phyloP scores from a whole-genome alignment of 2,113 vertebrate genomes.

The Antennarius striatus region DNA sequence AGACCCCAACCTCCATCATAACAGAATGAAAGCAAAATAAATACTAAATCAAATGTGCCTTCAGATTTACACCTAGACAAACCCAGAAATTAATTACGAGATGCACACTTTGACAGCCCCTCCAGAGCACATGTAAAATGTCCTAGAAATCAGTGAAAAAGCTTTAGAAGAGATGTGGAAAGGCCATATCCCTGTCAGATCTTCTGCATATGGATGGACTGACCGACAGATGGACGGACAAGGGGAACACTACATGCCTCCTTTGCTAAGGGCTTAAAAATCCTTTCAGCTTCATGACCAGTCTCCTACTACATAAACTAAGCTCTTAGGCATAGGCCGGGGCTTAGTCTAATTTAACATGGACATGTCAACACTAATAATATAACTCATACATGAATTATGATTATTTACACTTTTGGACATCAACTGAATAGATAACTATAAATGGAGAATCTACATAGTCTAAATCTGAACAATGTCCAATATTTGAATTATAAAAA shows the following conservation, averaged over 20 bases:
- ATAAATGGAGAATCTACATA: background rate
- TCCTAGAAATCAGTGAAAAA: too few relatives aligned
- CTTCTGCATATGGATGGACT: too few relatives aligned
- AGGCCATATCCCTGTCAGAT: too few relatives aligned
- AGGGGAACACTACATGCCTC: background rate
- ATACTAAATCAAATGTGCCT: too few relatives aligned
- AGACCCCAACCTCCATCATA: too few relatives aligned
- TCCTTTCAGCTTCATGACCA: conserved; percentile 54
- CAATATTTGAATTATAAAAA: background rate
- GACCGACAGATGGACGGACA: background rate
- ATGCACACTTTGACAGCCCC: too few relatives aligned
- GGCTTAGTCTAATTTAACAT: conserved; percentile 45
- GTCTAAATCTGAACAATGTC: conserved; percentile 7
- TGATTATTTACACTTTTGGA: background rate
- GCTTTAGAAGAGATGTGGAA: too few relatives aligned
- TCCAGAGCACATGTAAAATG: too few relatives aligned
- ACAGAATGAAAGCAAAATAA: too few relatives aligned
- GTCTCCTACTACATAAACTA: conserved; percentile 48
- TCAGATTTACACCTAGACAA: too few relatives aligned
- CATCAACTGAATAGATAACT: background rate
- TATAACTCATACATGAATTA: conserved; percentile 19
- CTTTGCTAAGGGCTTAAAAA: conserved; percentile 17
- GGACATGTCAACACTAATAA: conserved; percentile 40
- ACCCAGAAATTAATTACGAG: too few relatives aligned
- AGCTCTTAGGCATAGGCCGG: conserved; percentile 25